phyloP scores from a whole-genome alignment of 2,888 invertebrate species.

The Reticulitermes lucifugus region DNA sequence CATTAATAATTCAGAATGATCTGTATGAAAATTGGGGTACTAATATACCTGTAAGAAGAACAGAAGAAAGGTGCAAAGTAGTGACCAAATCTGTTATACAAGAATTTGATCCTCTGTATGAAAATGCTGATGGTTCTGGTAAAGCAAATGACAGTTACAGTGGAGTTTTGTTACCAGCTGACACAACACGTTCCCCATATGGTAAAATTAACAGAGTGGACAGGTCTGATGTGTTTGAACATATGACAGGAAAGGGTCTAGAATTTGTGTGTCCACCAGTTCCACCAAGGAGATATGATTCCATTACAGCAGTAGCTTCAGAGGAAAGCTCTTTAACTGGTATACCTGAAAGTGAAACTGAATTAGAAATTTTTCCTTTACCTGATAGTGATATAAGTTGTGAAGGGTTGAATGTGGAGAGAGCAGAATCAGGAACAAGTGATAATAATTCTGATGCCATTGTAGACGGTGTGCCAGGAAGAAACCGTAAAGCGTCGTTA shows the following conservation, averaged over 20 bases:
- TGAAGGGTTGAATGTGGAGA: background rate
- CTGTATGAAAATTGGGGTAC: constrained; percentile 54
- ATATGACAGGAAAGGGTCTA: background rate
- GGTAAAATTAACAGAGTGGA: constrained; percentile 51
- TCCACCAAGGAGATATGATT: constrained; percentile 74
- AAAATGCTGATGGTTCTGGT: constrained; percentile 43
- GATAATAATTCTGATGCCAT: background rate
- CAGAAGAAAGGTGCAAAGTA: constrained; percentile 53
- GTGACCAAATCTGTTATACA: constrained; percentile 68
- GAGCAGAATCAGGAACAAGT: background rate
- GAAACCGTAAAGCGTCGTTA: constrained; percentile 17
- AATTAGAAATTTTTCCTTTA: background rate
- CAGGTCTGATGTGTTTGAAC: constrained; percentile 56
- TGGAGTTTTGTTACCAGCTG: background rate
- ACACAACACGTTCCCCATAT: constrained; percentile 44
- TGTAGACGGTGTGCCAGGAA: background rate
- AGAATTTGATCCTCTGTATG: constrained; percentile 75
- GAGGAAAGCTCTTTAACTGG: background rate
- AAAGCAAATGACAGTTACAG: constrained; percentile 11
- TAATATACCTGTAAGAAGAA: constrained; percentile 48
- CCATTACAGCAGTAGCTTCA: constrained; percentile 56
- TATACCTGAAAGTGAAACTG: background rate
- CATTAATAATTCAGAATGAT: constrained; percentile 52
- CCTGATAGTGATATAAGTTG: background rate
- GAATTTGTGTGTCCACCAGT: constrained; percentile 67